Evolutionary conservation across 2,888 invertebrate species (phyloP).

Genomic region (Oscheius sp.): DNA sequence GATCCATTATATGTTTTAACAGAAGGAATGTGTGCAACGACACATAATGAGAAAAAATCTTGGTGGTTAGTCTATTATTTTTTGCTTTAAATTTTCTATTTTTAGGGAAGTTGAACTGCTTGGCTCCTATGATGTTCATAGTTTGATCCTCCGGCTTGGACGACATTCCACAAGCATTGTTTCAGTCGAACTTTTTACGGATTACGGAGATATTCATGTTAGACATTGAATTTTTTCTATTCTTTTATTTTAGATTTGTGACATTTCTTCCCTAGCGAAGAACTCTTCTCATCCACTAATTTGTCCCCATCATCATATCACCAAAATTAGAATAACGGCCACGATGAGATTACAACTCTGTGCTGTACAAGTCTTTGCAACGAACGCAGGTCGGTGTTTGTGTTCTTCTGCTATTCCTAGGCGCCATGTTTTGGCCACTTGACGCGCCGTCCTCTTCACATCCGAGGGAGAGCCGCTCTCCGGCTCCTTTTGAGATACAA

Average conservation of each 20-base stretch:
- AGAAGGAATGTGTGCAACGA: slow-evolving; percentile 45
- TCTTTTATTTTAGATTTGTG: neutral
- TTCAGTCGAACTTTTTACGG: slow-evolving; percentile 43
- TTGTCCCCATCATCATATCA: slow-evolving; percentile 40
- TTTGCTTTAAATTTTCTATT: neutral
- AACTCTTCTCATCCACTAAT: slow-evolving; percentile 39
- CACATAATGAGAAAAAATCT: slow-evolving; percentile 46
- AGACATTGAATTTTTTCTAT: neutral
- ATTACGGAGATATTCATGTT: slow-evolving; percentile 44
- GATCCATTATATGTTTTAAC: slow-evolving; percentile 39
- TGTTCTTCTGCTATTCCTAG: slow-evolving; percentile 18
- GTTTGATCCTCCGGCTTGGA: slow-evolving; percentile 41
- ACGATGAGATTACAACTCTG: slow-evolving; percentile 55
- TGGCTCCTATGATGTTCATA: slow-evolving; percentile 45
- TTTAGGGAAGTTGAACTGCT: slow-evolving; percentile 54
- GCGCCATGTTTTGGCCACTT: slow-evolving; percentile 30
- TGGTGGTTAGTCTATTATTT: slow-evolving; percentile 41
- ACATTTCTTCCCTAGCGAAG: neutral
- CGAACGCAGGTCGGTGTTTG: slow-evolving; percentile 53
- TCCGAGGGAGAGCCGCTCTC: slow-evolving; percentile 25
- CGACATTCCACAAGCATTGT: slow-evolving; percentile 41
- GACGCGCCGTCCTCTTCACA: slow-evolving; percentile 28
- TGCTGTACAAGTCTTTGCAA: slow-evolving; percentile 55
- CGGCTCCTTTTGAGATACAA: neutral
- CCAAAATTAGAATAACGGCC: slow-evolving; percentile 47